phyloP scores from a whole-genome alignment of 2,888 invertebrate genomes.

The Drosophila pseudotakahashii region DNA sequence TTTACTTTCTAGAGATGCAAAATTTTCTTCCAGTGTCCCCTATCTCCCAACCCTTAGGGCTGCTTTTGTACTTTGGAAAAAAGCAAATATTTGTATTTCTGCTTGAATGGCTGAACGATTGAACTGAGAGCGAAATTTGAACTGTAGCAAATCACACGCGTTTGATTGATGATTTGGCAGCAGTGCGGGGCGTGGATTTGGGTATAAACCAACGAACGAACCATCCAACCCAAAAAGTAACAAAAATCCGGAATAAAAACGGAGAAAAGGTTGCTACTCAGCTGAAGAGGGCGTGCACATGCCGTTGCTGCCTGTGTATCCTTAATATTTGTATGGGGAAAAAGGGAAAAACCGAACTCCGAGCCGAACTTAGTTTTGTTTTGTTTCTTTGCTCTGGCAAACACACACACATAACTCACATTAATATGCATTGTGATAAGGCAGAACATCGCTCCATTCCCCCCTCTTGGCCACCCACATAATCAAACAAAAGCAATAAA shows the following conservation, averaged over 20 bases:
- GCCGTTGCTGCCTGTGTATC: constrained; percentile 25
- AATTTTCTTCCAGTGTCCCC: background rate
- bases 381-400: constrained; percentile 19
- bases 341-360: constrained; percentile 34
- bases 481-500: constrained; percentile 77
- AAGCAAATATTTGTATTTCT: constrained; percentile 76
- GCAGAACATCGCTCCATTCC: constrained; percentile 22
- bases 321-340: constrained; percentile 58
- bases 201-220: constrained; percentile 10
- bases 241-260: constrained; percentile 27
- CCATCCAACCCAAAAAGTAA: constrained; percentile 16
- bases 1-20: background rate
- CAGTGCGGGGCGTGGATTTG: constrained; percentile 39
- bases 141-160: constrained; percentile 76
- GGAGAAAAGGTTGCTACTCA: constrained; percentile 40
- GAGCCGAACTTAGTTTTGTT: constrained; percentile 36
- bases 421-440: constrained; percentile 76
- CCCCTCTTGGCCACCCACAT: no score
- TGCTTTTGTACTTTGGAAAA: constrained; percentile 64
- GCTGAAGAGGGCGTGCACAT: constrained; percentile 43
- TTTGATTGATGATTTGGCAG: constrained; percentile 77
- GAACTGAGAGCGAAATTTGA: constrained; percentile 75
- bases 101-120: constrained; percentile 77
- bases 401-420: constrained; percentile 51
- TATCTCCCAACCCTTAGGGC: constrained; percentile 2